Conservation (phyloP, 2,113 vertebrate species). For the Apistogramma diplotaenia region DNA sequence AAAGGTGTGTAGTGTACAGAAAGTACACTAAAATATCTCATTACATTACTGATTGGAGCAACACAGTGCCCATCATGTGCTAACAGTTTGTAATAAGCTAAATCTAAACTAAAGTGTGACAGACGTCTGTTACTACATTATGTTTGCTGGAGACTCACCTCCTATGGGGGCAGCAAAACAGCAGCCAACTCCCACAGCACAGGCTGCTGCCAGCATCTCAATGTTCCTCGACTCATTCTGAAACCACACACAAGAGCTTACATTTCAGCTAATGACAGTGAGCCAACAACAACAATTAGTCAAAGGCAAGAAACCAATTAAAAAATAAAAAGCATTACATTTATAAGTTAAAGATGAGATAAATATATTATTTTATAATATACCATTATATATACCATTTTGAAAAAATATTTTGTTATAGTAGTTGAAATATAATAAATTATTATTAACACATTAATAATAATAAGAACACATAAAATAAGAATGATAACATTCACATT, state of each 20-base stretch:
- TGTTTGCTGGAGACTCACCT: conserved; percentile 76
- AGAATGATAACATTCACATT: no score
- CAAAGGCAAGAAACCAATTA: not conserved
- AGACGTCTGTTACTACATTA: not conserved
- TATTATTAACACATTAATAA: not conserved
- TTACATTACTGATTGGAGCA: not conserved
- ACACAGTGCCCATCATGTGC: not conserved
- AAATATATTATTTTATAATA: no score
- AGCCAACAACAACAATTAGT: not conserved
- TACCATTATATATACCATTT: no score
- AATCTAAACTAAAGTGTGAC: no score
- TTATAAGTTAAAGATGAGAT: not conserved
- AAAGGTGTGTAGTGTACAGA: not conserved
- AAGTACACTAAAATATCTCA: not conserved
- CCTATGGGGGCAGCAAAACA: conserved; percentile 94
- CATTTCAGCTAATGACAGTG: not conserved
- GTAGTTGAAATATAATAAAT: no score
- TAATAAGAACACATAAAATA: no score
- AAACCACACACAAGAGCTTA: conserved; percentile 12
- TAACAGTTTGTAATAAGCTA: no score
- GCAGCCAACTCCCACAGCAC: conserved; percentile 92
- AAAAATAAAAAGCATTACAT: not conserved
- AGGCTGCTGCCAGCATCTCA: conserved; percentile 93
- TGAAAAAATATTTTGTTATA: no score
- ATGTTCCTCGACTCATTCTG: conserved; percentile 85